Conservation (phyloP, 2,113 vertebrate species). For the Aplodontia rufa region DNA sequence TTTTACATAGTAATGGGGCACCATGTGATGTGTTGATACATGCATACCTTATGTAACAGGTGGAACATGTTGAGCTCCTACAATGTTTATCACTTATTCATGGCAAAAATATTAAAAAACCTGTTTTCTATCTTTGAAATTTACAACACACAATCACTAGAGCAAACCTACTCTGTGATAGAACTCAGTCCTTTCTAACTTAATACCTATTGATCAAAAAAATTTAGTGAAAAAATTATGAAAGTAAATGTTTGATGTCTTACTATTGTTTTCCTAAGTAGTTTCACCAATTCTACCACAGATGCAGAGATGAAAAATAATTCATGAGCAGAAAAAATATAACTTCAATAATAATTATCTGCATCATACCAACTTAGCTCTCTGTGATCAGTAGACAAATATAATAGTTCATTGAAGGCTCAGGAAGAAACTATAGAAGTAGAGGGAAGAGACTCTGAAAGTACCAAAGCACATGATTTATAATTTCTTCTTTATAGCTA, state of each 20-base stretch:
- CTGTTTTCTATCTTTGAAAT: background rate
- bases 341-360: conserved; percentile 45
- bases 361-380: background rate
- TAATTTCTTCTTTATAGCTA: conserved; percentile 77
- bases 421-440: conserved; percentile 61
- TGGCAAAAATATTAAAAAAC: background rate
- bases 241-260: background rate
- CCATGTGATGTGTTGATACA: background rate
- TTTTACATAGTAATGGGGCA: background rate
- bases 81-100: background rate
- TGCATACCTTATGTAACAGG: background rate
- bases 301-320: conserved; percentile 20
- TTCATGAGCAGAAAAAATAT: background rate
- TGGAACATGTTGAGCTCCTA: background rate
- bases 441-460: conserved; percentile 73
- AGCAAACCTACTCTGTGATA: background rate
- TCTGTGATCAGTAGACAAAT: conserved; percentile 32
- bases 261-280: background rate
- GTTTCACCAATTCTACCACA: background rate
- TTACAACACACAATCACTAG: too few species aligned
- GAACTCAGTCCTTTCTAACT: background rate
- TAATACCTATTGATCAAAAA: background rate
- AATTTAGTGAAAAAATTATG: too few species aligned
- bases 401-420: background rate
- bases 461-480: conserved; percentile 77